Evolutionary conservation across 2,888 invertebrate genomes (phyloP).

Genomic region (Lamellibrachia satsuma): DNA sequence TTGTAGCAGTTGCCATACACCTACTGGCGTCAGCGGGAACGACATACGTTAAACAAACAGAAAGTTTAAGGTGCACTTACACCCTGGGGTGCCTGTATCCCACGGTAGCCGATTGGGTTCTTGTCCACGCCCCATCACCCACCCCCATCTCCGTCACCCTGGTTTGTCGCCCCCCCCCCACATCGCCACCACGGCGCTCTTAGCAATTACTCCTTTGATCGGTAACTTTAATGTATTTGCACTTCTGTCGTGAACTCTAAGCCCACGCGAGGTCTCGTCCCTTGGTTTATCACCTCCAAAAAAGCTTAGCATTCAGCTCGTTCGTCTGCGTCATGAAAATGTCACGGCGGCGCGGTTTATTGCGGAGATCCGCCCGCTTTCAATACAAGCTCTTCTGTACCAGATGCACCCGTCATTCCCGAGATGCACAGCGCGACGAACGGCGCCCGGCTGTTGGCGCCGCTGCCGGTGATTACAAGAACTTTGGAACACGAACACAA

Average conservation of each 20-base stretch:
- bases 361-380: not conserved
- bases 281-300: not conserved
- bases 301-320: not conserved
- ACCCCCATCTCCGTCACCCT: not conserved
- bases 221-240: constrained; percentile 6
- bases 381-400: constrained; percentile 1
- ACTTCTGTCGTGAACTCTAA: not conserved
- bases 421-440: not conserved
- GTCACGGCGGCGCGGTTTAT: not conserved
- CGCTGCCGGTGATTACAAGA: not conserved
- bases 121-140: not conserved
- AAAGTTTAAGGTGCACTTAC: not conserved
- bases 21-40: not conserved
- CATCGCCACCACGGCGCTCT: not conserved
- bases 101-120: not conserved
- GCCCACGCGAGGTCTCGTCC: not conserved
- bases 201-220: constrained; percentile 13
- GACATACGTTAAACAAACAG: constrained; percentile 11
- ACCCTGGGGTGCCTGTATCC: not conserved
- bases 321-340: constrained; percentile 5
- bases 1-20: not conserved
- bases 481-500: not conserved
- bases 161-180: not conserved
- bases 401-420: not conserved
- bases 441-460: not conserved